phyloP scores from a whole-genome alignment of 2,888 invertebrate genomes.

The Phorcus lineatus region DNA sequence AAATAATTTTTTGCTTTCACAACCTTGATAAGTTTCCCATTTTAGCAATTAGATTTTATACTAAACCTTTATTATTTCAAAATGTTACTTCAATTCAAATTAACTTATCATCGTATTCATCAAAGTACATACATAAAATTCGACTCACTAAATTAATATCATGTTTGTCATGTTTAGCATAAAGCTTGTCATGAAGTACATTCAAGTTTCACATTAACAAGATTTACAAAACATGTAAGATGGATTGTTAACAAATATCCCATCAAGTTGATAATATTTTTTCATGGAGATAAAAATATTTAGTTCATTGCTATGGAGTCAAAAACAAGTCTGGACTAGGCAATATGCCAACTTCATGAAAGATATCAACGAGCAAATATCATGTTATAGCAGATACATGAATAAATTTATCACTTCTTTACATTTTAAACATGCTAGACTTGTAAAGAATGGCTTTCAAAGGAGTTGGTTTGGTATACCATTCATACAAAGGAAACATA shows the following conservation, averaged over 20 bases:
- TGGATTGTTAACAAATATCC: background rate
- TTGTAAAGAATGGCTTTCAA: background rate
- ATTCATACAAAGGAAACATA: background rate
- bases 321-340: background rate
- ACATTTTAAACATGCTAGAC: background rate
- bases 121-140: background rate
- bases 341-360: background rate
- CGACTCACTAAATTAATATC: background rate
- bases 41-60: too few species aligned
- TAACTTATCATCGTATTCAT: background rate
- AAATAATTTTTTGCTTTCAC: too few species aligned
- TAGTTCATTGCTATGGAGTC: conserved; percentile 10
- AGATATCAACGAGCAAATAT: background rate
- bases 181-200: background rate
- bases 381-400: background rate
- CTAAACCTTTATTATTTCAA: too few species aligned
- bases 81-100: background rate
- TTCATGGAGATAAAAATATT: conserved; percentile 20
- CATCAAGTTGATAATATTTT: background rate
- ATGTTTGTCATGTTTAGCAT: background rate
- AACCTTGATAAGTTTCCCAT: too few species aligned
- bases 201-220: background rate
- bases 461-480: background rate
- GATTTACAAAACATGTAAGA: background rate
- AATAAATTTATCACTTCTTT: background rate